These are phyloP conservation scores for Drosophila seclusa DNA, from an alignment of 2,888 invertebrate genomes.

Conservation along the genomic window DNA sequence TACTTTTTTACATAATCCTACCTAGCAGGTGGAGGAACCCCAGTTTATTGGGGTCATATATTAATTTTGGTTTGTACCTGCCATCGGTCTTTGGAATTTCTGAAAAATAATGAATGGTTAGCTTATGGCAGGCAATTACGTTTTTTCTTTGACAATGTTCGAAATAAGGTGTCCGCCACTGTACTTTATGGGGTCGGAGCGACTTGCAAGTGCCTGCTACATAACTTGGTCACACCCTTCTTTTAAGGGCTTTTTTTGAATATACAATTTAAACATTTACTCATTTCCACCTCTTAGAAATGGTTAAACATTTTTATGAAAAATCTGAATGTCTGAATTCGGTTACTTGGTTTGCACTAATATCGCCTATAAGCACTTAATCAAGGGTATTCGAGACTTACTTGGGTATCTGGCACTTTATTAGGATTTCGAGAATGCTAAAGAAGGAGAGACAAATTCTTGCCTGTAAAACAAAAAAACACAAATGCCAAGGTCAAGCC, in stretches of 20 bases:
- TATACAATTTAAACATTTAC: neutral
- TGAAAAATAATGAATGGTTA: too few relatives aligned
- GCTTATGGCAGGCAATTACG: too few relatives aligned
- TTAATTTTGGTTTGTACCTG: too few relatives aligned
- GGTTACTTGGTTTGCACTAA: neutral
- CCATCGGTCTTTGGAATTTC: too few relatives aligned
- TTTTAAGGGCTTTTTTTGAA: neutral
- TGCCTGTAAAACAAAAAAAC: constrained; percentile 23
- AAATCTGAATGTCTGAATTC: neutral
- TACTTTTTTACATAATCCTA: too few relatives aligned
- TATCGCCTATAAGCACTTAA: neutral
- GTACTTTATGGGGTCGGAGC: neutral
- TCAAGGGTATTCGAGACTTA: neutral
- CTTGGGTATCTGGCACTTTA: constrained; percentile 7
- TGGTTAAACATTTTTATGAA: neutral
- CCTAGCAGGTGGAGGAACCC: too few relatives aligned
- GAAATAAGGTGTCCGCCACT: too few relatives aligned
- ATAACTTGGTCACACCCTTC: neutral
- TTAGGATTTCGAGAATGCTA: constrained; percentile 32
- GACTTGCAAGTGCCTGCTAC: neutral
- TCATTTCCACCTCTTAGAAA: neutral
- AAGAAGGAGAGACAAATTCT: constrained; percentile 14
- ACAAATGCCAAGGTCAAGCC: constrained; percentile 73
- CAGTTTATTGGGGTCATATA: too few relatives aligned
- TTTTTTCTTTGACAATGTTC: too few relatives aligned